Percentiles rank a stretch among this genome's conserved stretches.
Conservation (phyloP, 2,888 invertebrate species). For the Drosophila nigricruria region DNA sequence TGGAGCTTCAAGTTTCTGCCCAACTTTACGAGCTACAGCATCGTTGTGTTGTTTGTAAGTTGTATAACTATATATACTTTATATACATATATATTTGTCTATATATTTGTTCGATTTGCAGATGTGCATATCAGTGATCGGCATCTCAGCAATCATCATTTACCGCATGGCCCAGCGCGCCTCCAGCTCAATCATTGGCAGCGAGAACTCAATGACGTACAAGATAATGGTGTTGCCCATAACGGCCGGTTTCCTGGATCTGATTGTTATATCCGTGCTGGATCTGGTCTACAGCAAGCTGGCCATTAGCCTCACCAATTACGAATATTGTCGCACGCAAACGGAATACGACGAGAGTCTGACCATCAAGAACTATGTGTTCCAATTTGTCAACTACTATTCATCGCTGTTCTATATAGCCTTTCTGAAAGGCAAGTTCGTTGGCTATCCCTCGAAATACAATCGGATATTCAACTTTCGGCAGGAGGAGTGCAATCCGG, state of each 20-base stretch:
- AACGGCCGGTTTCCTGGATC: conserved; percentile 92
- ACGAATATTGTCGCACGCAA: conserved; percentile 92
- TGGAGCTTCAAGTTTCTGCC: conserved; percentile 91
- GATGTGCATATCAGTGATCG: conserved; percentile 89
- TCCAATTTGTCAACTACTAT: conserved; percentile 96
- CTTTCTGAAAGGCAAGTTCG: conserved; percentile 91
- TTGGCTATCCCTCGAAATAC: conserved; percentile 92
- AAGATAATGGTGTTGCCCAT: conserved; percentile 90
- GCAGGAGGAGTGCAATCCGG: conserved; percentile 93
- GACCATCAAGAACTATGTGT: conserved; percentile 93
- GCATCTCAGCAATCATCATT: conserved; percentile 91
- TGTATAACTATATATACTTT: background rate
- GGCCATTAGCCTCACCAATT: conserved; percentile 90
- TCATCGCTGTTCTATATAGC: conserved; percentile 95
- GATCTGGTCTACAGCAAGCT: conserved; percentile 89
- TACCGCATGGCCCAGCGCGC: conserved; percentile 90
- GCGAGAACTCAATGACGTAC: conserved; percentile 86
- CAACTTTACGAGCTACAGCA: conserved; percentile 89
- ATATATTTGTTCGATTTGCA: conserved; percentile 69
- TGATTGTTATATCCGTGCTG: conserved; percentile 91
- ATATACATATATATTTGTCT: background rate
- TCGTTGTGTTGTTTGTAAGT: conserved; percentile 86
- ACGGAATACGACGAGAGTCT: conserved; percentile 94
- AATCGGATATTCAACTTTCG: conserved; percentile 89
- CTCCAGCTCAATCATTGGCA: conserved; percentile 87